Conservation (phyloP, 2,113 vertebrate species). For the Silurus asotus region DNA sequence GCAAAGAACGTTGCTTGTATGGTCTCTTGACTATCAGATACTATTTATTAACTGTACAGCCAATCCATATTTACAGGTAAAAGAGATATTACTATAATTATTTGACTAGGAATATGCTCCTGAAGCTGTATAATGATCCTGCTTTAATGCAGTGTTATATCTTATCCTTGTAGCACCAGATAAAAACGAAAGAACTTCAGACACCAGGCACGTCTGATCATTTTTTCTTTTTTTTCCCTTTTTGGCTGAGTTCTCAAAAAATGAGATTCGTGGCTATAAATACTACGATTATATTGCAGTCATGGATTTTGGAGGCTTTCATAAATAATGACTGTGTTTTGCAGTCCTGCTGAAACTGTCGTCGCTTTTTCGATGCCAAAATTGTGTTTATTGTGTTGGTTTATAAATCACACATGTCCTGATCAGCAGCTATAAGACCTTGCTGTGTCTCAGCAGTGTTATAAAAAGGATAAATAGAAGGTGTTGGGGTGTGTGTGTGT, state of each 20-base stretch:
- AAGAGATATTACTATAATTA: too few relatives aligned
- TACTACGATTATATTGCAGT: background rate
- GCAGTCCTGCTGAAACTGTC: background rate
- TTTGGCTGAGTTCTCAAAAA: background rate
- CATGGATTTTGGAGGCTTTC: background rate
- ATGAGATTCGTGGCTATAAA: background rate
- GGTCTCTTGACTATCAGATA: too few relatives aligned
- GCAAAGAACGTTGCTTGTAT: too few relatives aligned
- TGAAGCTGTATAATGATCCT: background rate
- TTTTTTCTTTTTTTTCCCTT: background rate
- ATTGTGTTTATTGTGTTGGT: background rate
- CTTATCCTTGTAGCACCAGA: background rate
- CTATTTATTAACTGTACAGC: too few relatives aligned
- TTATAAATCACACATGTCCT: background rate
- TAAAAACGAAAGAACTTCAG: background rate
- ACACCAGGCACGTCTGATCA: background rate
- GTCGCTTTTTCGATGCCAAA: background rate
- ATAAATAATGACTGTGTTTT: conserved; percentile 3
- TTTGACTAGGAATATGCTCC: too few relatives aligned
- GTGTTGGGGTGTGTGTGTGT: too few relatives aligned
- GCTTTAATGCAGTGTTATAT: background rate
- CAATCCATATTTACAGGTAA: too few relatives aligned
- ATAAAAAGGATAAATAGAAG: background rate
- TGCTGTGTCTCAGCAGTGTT: background rate
- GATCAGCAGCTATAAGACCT: background rate